These are phyloP conservation scores for Zosterops japonicus DNA, from an alignment of 2,113 vertebrate genomes.

Conservation along the genomic window DNA sequence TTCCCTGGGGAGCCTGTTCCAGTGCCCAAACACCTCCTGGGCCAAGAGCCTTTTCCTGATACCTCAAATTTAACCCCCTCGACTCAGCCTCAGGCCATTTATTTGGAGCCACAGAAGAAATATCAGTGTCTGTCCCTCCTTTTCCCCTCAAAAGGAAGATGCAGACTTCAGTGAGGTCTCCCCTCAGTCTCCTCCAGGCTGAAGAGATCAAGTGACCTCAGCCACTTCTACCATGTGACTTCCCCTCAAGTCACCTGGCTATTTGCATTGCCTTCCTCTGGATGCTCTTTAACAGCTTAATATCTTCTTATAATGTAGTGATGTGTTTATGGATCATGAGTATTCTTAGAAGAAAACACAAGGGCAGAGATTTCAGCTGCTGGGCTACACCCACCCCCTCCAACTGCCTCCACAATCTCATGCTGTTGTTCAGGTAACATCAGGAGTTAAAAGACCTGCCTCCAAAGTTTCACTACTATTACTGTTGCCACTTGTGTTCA, in stretches of 20 bases:
- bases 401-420: not conserved
- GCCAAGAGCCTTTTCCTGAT: not conserved
- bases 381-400: not conserved
- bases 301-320: not conserved
- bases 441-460: not conserved
- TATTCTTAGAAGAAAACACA: not conserved
- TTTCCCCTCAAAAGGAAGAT: not conserved
- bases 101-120: accelerated
- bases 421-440: not conserved
- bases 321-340: not conserved
- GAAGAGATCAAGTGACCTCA: not conserved
- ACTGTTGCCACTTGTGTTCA: not conserved
- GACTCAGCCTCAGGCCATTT: not conserved
- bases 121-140: not conserved
- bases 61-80: not conserved
- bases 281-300: not conserved
- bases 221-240: not conserved
- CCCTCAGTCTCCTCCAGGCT: not conserved
- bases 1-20: not conserved
- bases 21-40: not conserved
- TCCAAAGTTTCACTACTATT: not conserved
- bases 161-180: not conserved
- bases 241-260: not conserved
- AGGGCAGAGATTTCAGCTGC: not conserved
- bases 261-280: not conserved